A percentile compares a stretch with the other conserved stretches of the same genome.
phyloP scores from a whole-genome alignment of 2,113 vertebrate species.

The Naja naja region DNA sequence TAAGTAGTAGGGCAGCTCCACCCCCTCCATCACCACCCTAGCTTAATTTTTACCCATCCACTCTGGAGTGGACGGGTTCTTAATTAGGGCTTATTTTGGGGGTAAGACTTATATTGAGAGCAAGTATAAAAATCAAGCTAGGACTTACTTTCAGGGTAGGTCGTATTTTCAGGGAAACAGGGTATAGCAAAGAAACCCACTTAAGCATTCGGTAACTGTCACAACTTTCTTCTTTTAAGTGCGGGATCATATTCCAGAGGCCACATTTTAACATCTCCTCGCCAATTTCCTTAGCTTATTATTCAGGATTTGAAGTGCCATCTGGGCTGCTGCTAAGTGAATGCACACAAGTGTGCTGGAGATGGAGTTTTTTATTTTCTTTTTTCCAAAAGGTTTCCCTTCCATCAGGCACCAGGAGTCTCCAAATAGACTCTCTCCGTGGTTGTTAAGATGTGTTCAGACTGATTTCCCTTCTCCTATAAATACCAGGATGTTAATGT shows the following conservation, averaged over 20 bases:
- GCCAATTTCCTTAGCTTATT: constrained; percentile 58
- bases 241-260: constrained; percentile 4
- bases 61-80: no score
- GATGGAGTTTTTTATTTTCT: constrained; percentile 13
- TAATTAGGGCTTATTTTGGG: no score
- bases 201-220: constrained; percentile 34
- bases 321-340: constrained; percentile 69
- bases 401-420: constrained; percentile 41
- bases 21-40: no score
- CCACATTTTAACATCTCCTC: constrained; percentile 32
- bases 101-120: no score
- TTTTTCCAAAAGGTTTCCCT: constrained; percentile 42
- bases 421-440: constrained; percentile 49
- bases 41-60: no score
- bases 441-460: constrained; percentile 56
- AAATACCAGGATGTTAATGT: constrained; percentile 49
- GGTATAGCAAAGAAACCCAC: no score
- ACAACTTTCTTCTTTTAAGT: constrained; percentile 21
- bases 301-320: constrained; percentile 65
- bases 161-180: no score
- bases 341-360: constrained; percentile 61
- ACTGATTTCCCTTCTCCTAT: constrained; percentile 26
- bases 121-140: no score
- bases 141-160: no score
- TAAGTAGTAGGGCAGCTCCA: no score